These are phyloP conservation scores for Rosalia funebris DNA, from an alignment of 2,888 invertebrate species.

Conservation along the genomic window DNA sequence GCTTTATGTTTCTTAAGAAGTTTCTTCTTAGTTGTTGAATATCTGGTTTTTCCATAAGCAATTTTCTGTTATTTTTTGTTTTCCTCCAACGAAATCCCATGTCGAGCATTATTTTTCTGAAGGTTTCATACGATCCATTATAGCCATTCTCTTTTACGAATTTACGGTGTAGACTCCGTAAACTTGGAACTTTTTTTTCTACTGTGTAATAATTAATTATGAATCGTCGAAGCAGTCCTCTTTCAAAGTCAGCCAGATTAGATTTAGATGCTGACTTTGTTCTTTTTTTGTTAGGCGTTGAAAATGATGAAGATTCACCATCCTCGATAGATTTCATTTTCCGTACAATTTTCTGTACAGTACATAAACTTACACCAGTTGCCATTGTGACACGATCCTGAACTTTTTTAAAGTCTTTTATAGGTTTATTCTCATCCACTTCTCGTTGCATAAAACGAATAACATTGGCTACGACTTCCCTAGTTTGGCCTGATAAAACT, in stretches of 20 bases:
- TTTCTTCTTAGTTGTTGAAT: not conserved
- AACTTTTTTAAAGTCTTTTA: too few species aligned
- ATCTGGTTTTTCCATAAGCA: conserved; percentile 17
- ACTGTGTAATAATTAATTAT: not conserved
- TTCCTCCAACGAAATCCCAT: conserved; percentile 14
- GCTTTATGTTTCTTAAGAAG: conserved; percentile 16
- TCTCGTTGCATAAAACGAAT: too few species aligned
- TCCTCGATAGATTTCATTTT: not conserved
- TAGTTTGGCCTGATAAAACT: too few species aligned
- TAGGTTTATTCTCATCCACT: too few species aligned
- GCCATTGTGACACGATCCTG: not conserved
- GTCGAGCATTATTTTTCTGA: not conserved
- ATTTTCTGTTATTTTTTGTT: conserved; percentile 8
- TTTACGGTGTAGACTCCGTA: not conserved
- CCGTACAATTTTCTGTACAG: not conserved
- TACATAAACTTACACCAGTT: not conserved
- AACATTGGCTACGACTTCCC: too few species aligned
- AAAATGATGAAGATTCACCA: not conserved
- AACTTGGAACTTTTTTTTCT: not conserved
- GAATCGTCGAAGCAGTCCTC: not conserved
- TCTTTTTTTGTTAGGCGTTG: conserved; percentile 5
- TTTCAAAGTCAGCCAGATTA: not conserved
- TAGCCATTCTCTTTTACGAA: not conserved
- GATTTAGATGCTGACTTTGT: not conserved
- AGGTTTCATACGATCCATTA: not conserved